Evolutionary conservation across 2,888 invertebrate genomes (phyloP), one percentile per base, ranked within the genome.

Genomic region (Gnatocerus cornutus): DNA sequence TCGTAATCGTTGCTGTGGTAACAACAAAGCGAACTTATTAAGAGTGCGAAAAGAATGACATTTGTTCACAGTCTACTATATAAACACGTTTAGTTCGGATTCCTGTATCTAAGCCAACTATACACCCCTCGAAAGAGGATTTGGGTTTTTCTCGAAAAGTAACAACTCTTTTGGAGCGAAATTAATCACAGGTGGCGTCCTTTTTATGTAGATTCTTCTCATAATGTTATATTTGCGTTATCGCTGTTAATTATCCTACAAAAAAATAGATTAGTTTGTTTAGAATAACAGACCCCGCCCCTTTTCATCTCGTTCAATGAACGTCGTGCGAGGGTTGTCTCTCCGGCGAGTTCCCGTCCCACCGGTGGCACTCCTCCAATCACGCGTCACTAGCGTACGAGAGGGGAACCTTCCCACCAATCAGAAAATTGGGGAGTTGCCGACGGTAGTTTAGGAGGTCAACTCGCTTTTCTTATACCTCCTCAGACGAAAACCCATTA

Each of bases 391-490:
- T 8, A 10, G 33, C 7, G 5, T n/a, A 21, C 1, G 21, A 50
- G 21, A 50, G 46, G 29, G 48, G 13, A 16, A 7, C 14, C 33
- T 13, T 9, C n/a, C 53, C 8, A n/a, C 53, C 37, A n/a, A 7
- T 37, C 8, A 6, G 1, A 0, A 0, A 0, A 4, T 6, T 8
- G 3, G 41, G 64, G 63, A 21, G 68, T 12, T 33, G 27, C 39
- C 10, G n/a, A 29, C 7, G n/a, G 3, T 6, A 29, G 63, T 68
- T 63, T 37, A 68, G 63, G 68, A 68, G 68, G 68, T 68, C 45
- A 46, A 16, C 33, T 30, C 12, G 29, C 41, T 39, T 33, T 59
- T 53, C 53, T 37, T 13, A 55, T 48, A 62, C 55, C 53, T 37
- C 59, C 62, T 45, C 48, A n/a, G 21, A 33, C 39, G n/a, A 10